phyloP scores from a whole-genome alignment of 1,140 invertebrate species.

The Diorhabda sublineata region DNA sequence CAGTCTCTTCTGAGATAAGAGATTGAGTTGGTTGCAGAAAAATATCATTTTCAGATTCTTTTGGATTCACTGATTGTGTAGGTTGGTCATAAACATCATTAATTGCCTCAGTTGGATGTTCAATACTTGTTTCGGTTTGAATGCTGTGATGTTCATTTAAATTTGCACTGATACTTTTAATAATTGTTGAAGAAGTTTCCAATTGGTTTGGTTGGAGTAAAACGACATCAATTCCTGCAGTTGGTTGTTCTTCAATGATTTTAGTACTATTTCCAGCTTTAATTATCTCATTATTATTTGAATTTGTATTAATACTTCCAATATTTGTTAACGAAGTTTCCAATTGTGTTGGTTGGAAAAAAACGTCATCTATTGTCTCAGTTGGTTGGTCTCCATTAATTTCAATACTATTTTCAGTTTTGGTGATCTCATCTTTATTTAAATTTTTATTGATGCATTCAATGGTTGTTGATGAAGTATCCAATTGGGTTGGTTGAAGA shows the following conservation, averaged over 20 bases:
- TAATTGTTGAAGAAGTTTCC: background rate
- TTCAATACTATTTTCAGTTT: constrained; percentile 10
- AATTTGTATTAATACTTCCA: constrained; percentile 11
- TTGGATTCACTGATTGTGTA: background rate
- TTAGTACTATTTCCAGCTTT: constrained; percentile 21
- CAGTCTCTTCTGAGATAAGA: constrained; percentile 12
- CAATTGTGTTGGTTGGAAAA: background rate
- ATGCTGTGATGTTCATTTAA: too few species aligned
- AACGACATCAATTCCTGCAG: background rate
- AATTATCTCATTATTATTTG: constrained; percentile 25
- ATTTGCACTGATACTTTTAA: too few species aligned
- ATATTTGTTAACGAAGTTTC: constrained; percentile 4
- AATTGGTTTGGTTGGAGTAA: constrained; percentile 1
- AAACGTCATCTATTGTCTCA: constrained; percentile 24
- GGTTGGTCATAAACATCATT: too few species aligned
- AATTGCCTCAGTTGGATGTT: too few species aligned
- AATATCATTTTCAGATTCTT: constrained; percentile 7
- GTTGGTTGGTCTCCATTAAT: constrained; percentile 25
- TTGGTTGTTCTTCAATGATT: constrained; percentile 6
- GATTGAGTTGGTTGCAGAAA: constrained; percentile 6
- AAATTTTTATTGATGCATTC: too few species aligned
- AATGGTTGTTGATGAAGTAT: too few species aligned
- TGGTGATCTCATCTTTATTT: background rate
- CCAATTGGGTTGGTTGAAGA: constrained; percentile 18
- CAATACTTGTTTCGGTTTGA: too few species aligned